Evolutionary conservation across 1,140 invertebrate species (phyloP), one percentile per base, ranked within the genome.

Genomic region (Globodera rostochiensis): DNA sequence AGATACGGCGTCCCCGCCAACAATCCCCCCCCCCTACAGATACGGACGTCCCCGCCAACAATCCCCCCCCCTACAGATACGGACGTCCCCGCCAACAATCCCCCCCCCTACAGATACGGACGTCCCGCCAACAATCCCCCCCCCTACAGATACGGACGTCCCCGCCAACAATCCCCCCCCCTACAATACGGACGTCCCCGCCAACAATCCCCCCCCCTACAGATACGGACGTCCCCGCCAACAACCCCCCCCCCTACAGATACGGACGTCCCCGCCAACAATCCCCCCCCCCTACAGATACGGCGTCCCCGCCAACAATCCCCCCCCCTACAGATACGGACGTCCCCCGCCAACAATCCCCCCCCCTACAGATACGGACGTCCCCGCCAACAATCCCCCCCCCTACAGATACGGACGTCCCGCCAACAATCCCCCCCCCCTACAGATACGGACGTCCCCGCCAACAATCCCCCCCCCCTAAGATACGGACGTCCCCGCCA

Each of bases 221-320:
- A 71, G 69, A 71, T 71, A 71, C 46, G 69, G 69, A 21, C 25
- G 46, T 71, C 69, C 69, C 6, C 69, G 69, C 46, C 69, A 47
- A 9, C 69, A 71, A 25, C 46, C 69, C 69, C 69, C 9, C 25
- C 25, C 25, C 13, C 57, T 15, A 60, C 69, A 71, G 69, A 71
- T 71, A 71, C 46, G 69, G 69, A 21, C 25, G 46, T 71, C 69
- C 69, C 6, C 69, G 69, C 46, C 69, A 47, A 9, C 69, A 71
- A 25, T 71, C 69, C 46, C 69, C 69, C 69, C 9, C 25, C 25
- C 13, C 57, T 15, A 60, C 69, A 71, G 69, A 71, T 71, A 71
- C 46, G 69, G 69, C 25, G 46, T 71, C 69, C 69, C 6, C 69
- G 69, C 46, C 69, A 47, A 9, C 69, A 71, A 25, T 71, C 69